phyloP scores from a whole-genome alignment of 2,797 vertebrate species.

The Brotula barbata region DNA sequence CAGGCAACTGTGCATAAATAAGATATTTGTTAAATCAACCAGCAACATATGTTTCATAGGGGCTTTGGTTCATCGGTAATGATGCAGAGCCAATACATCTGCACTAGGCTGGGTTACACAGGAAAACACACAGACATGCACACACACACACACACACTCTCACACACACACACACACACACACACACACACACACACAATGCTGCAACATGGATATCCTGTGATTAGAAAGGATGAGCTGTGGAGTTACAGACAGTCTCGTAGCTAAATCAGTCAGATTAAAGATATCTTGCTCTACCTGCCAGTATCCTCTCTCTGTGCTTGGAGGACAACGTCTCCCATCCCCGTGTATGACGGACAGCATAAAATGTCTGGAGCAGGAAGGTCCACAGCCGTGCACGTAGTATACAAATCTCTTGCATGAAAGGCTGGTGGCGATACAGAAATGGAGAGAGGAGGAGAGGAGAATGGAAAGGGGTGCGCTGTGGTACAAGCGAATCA shows the following conservation, averaged over 20 bases:
- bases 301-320: conserved; percentile 86
- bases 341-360: conserved; percentile 91
- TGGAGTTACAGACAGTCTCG: background rate
- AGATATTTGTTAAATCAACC: conserved; percentile 25
- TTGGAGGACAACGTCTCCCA: conserved; percentile 87
- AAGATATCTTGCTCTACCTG: conserved; percentile 80
- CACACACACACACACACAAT: conserved; percentile 24
- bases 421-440: conserved; percentile 85
- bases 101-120: conserved; percentile 27
- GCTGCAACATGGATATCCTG: conserved; percentile 42
- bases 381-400: conserved; percentile 91
- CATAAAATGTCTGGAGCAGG: conserved; percentile 92
- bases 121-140: background rate
- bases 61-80: conserved; percentile 41
- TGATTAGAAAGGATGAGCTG: conserved; percentile 12
- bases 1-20: conserved; percentile 18
- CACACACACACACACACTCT: conserved; percentile 4
- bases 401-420: conserved; percentile 87
- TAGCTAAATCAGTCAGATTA: background rate
- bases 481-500: conserved; percentile 87
- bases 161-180: too few relatives aligned
- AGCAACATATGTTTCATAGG: conserved; percentile 22
- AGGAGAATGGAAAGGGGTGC: conserved; percentile 52
- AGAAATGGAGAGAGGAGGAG: conserved; percentile 51
- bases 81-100: conserved; percentile 49